Percentiles rank a stretch among this genome's conserved stretches.
Evolutionary conservation across 2,113 vertebrate genomes (phyloP).

Genomic region (Carassius auratus): DNA sequence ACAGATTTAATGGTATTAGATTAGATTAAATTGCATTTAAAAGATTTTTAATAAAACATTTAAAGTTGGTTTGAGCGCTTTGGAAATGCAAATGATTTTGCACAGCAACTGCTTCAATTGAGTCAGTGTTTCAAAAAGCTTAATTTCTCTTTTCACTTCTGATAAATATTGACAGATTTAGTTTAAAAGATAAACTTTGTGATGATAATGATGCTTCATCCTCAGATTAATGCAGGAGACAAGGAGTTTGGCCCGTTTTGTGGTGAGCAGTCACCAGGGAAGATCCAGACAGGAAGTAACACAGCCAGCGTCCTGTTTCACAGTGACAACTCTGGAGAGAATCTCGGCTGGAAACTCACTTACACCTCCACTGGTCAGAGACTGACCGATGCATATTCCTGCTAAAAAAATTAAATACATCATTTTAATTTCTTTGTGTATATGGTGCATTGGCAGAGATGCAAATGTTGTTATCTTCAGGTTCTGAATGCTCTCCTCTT

Average conservation of each 20-base stretch:
- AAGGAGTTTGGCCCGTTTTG: slow-evolving; percentile 86
- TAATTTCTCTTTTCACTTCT: too few relatives aligned
- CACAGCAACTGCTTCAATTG: too few relatives aligned
- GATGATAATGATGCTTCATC: neutral
- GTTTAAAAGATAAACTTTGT: neutral
- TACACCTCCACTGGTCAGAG: slow-evolving; percentile 80
- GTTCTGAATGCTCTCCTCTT: slow-evolving; percentile 75
- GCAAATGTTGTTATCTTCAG: slow-evolving; percentile 20
- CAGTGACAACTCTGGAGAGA: slow-evolving; percentile 92
- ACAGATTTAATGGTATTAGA: too few relatives aligned
- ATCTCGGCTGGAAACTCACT: slow-evolving; percentile 86
- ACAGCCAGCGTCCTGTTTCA: slow-evolving; percentile 80
- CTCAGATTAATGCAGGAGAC: slow-evolving; percentile 81
- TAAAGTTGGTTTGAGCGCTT: too few relatives aligned
- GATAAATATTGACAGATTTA: neutral
- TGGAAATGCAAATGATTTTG: too few relatives aligned
- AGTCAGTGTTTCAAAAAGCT: too few relatives aligned
- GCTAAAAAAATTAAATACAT: neutral
- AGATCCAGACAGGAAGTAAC: slow-evolving; percentile 82
- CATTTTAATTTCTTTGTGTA: neutral
- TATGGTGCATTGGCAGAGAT: neutral
- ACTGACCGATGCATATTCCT: too few relatives aligned
- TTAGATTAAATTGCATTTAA: too few relatives aligned
- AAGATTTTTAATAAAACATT: too few relatives aligned
- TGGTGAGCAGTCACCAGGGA: slow-evolving; percentile 82